Base-by-base conservation (phyloP, 1,140 invertebrate genomes). In the Atta texana region DNA sequence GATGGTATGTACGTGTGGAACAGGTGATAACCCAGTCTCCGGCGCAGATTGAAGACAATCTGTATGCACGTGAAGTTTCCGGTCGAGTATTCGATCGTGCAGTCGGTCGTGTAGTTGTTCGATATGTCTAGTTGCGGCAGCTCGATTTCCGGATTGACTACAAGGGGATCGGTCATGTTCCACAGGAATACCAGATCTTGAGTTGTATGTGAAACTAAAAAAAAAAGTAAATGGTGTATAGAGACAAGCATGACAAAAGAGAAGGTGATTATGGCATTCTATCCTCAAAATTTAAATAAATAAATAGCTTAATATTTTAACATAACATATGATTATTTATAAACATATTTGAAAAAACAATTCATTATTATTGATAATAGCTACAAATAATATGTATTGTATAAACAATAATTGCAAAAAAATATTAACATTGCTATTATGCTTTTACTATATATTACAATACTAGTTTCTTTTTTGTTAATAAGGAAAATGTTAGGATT, bases 1-100 rank as follows among this genome's bases (percentile, higher is more conserved):
- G 98, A 98, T 3, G 98, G 98, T 91, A 98, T 98, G 94, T 98
- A 98, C 0, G 98, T 98, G 94, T 98, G 98, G 92, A 98, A 98
- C 21, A 98, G 95, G 94, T 98, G 98, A 94, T 98, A 98, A 12
- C 98, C 98, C 28, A 98, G 95, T n/a, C 98, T 96, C 44, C 98
- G 96, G 31, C 97, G 96, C 71, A 98, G 95, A 94, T 97, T 98
- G 94, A 98, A 98, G 28, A 98, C 97, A 49, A 98, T 97, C 39
- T 98, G 97, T 91, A 98, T 95, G 94, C 98, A 98, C 31, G 98
- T 98, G 94, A 98, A 98, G 94, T 98, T 98, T 21, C 98, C 98
- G 76, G 98, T 98, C 34, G 97, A 98, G 93, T 98, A 98, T 92
- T 98, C 97, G 82, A 98, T 98, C 64, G 98, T 98, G 92, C 98